Evolutionary conservation across 1,140 invertebrate genomes (phyloP), one percentile per base, ranked within the genome.

Genomic region (Paraescarpia echinospica): DNA sequence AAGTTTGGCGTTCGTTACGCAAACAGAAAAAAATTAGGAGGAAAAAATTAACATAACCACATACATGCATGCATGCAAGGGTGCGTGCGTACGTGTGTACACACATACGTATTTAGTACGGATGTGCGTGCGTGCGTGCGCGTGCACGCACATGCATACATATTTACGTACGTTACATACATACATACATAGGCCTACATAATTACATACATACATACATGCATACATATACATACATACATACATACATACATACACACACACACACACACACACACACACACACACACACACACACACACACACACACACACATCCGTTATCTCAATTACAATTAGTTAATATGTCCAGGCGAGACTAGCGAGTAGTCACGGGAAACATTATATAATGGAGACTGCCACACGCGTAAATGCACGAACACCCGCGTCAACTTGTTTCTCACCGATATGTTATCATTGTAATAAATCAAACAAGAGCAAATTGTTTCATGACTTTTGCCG

Each of bases 211-310:
- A 89, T 34, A 89, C 89, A 89, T 34, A 34, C 89, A 34, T 34
- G 18, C 34, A 34, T 34, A 89, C 89, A 89, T 34, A 89, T 34
- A 89, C 89, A 34, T 89, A 89, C 89, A 89, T 34, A 34, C 89
- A 89, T 89, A 89, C 34, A 89, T 89, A 89, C 34, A 89, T 89
- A 89, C 34, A 89, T 89, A 89, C 34, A 89, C 18, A 89, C 34
- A 89, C 18, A 89, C 89, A 89, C 89, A 89, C 18, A 89, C 89
- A 89, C 18, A 89, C 89, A 89, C 18, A 89, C n/a, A 89, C 18
- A 41, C 41, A 41, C 12, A 41, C 41, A 41, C 12, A 41, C 41
- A 41, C 12, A 41, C 41, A 41, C 12, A 41, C 41, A 41, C 12
- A 41, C 41, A 41, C 12, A 41, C 41, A 41, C 12, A 41, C 41